Evolutionary conservation across 2,113 vertebrate genomes (phyloP).

Genomic region (Andinoacara biseriatus): DNA sequence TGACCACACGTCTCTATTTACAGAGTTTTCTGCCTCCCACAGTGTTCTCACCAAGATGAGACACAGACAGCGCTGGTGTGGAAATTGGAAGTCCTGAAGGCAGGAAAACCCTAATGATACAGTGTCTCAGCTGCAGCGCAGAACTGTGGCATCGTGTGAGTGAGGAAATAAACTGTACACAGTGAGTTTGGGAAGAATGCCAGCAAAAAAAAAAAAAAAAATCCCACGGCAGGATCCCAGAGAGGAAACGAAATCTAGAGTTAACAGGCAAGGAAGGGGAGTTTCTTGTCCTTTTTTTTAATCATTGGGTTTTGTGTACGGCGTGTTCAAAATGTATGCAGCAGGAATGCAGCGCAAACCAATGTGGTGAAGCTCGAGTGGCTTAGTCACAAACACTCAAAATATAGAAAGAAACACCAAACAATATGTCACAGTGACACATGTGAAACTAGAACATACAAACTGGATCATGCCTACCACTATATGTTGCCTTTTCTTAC

Average conservation of each 20-base stretch:
- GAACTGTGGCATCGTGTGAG: conserved; percentile 26
- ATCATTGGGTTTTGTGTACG: neutral
- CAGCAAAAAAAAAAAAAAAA: neutral
- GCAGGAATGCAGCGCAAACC: conserved; percentile 25
- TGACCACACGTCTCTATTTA: conserved; percentile 63
- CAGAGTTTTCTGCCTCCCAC: conserved; percentile 59
- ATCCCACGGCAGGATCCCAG: conserved; percentile 34
- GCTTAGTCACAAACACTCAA: conserved; percentile 16
- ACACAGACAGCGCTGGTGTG: conserved; percentile 48
- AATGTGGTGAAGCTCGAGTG: conserved; percentile 19
- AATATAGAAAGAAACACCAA: neutral
- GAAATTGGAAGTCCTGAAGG: conserved; percentile 49
- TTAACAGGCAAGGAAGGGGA: conserved; percentile 26
- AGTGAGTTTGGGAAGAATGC: conserved; percentile 50
- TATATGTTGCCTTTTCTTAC: neutral
- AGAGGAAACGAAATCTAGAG: conserved; percentile 39
- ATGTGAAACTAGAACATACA: neutral
- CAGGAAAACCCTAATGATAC: conserved; percentile 53
- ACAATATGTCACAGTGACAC: neutral
- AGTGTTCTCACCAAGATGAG: conserved; percentile 57
- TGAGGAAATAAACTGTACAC: conserved; percentile 30
- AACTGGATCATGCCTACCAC: neutral
- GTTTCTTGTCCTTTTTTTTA: neutral
- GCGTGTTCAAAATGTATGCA: conserved; percentile 19
- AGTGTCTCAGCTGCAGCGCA: conserved; percentile 2